Evolutionary conservation across 1,140 invertebrate genomes (phyloP).

Genomic region (Diorhabda sublineata): DNA sequence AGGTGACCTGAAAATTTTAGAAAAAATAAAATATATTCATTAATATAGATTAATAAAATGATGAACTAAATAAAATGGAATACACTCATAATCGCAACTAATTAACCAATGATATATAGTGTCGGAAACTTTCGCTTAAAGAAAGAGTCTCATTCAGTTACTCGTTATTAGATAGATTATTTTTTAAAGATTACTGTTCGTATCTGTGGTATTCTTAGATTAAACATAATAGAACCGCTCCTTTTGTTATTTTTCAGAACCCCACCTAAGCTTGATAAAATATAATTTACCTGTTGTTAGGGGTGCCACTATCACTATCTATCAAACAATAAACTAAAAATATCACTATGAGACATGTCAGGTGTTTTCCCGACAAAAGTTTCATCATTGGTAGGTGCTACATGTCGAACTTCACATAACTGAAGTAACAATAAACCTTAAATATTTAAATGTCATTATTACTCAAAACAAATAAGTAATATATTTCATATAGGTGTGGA

Average conservation of each 20-base stretch:
- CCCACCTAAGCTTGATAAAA: constrained; percentile 2
- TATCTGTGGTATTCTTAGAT: neutral
- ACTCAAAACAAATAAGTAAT: neutral
- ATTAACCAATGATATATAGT: too few relatives aligned
- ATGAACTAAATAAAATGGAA: too few relatives aligned
- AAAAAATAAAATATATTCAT: too few relatives aligned
- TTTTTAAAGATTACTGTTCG: too few relatives aligned
- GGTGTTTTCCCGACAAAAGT: constrained; percentile 10
- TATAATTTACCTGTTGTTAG: neutral
- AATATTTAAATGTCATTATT: constrained; percentile 3
- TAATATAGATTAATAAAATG: too few relatives aligned
- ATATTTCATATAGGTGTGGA: too few relatives aligned
- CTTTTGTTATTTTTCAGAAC: neutral
- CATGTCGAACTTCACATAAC: constrained; percentile 18
- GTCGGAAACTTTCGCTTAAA: too few relatives aligned
- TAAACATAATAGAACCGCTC: neutral
- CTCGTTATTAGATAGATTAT: too few relatives aligned
- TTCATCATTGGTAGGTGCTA: constrained; percentile 14
- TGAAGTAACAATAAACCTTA: constrained; percentile 16
- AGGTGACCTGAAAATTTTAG: too few relatives aligned
- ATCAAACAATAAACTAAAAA: constrained; percentile 14
- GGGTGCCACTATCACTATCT: constrained; percentile 9
- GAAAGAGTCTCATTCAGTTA: too few relatives aligned
- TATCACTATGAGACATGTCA: constrained; percentile 11
- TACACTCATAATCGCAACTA: too few relatives aligned